phyloP scores from a whole-genome alignment of 2,888 invertebrate species.

The Loripinus fragilis region DNA sequence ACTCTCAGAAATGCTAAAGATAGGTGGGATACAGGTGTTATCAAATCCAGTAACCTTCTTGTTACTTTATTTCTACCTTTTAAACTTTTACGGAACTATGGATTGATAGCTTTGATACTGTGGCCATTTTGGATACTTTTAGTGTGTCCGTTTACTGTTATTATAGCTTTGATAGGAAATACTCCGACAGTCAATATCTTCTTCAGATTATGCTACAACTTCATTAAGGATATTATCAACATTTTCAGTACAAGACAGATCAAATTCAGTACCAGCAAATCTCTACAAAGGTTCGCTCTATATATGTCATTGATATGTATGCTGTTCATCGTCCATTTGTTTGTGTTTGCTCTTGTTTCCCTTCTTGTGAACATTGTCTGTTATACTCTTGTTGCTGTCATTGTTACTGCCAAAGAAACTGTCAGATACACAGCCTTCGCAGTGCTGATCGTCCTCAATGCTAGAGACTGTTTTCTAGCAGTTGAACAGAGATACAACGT shows the following conservation, averaged over 20 bases:
- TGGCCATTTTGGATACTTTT: conserved; percentile 17
- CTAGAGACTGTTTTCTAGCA: neutral
- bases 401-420: conserved; percentile 16
- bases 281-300: neutral
- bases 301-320: neutral
- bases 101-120: conserved; percentile 11
- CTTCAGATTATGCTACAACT: neutral
- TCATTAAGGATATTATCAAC: conserved; percentile 19
- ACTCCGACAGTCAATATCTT: conserved; percentile 20
- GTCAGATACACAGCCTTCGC: conserved; percentile 17
- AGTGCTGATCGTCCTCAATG: conserved; percentile 14
- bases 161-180: conserved; percentile 16
- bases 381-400: conserved; percentile 5
- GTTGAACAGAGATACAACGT: conserved; percentile 17
- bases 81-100: conserved; percentile 20
- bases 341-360: conserved; percentile 20
- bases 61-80: conserved; percentile 15
- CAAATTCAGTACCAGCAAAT: neutral
- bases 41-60: neutral
- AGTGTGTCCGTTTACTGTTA: conserved; percentile 6
- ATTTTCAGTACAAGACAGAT: neutral
- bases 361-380: conserved; percentile 7
- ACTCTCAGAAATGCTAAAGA: conserved; percentile 13
- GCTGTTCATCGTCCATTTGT: conserved; percentile 20
- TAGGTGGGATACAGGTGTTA: conserved; percentile 22